Base-by-base conservation (phyloP, 2,113 vertebrate species). In the Thunnus maccoyii region DNA sequence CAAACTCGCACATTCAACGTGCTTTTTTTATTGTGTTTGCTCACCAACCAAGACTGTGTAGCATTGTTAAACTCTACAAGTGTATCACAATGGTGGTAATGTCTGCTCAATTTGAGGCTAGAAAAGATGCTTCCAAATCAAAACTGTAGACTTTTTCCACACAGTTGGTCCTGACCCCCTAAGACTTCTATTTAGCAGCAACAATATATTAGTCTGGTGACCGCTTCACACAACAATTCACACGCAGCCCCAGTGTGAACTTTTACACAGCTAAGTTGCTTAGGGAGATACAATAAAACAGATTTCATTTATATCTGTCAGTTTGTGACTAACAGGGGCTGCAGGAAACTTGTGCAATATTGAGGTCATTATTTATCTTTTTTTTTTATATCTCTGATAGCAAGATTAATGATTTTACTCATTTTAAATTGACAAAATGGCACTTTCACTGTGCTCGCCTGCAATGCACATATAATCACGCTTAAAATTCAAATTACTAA, bases 11-110 rank as follows among this genome's bases (percentile, higher is more conserved):
- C 58, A 79, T 41, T 64, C 69, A 68, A 82, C 64, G 56, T 30
- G 52, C 2, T 2, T 25, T 1, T 27, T 64, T 54, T 60, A 76
- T 83, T 89, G 72, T 85, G 64, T 80, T 84, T 80, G 65, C 44
- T 77, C 64, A 84, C 67, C 76, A 84, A 58, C 73, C 56, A 10
- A 66, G 65, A 80, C 61, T 0, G 1, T n/a, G 51, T 13, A 18
- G 66, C 52, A 47, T 30, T 51, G 55, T 80, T 54, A 32, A 17
- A 51, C 7, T 41, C 36, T 41, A 8, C 36, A 30, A 30, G 3
- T 3, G 27, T 30, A 41, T 41, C 32, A 36, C 32, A 6, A 36
- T 5, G 32, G 5, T 36, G 1, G 32, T 36, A 36, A 36, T 36
- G 32, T 36, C 32, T 36, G 32, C 32, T 36, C 32, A 5, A 41